These are phyloP conservation scores for Psophia crepitans DNA, from an alignment of 2,113 vertebrate genomes.

Conservation along the genomic window DNA sequence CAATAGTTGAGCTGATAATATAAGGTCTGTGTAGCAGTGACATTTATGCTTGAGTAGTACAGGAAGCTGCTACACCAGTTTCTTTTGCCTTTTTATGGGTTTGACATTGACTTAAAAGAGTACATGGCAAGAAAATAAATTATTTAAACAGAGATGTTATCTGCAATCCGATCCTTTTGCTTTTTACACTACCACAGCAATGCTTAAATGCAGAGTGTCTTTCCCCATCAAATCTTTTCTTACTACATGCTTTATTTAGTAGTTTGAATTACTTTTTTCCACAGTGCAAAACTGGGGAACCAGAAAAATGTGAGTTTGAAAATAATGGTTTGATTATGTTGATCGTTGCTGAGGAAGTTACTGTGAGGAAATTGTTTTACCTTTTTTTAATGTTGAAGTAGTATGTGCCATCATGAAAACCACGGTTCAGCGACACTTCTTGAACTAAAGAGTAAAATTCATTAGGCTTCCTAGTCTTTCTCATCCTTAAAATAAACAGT, in stretches of 20 bases:
- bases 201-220: background rate
- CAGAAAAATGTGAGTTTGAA: background rate
- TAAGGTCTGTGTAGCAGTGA: background rate
- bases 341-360: background rate
- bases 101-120: background rate
- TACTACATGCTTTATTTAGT: background rate
- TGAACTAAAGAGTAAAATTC: background rate
- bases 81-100: background rate
- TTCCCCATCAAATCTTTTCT: background rate
- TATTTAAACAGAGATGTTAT: background rate
- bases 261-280: background rate
- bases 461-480: background rate
- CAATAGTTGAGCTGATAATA: background rate
- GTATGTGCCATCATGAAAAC: background rate
- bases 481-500: background rate
- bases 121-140: background rate
- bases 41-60: background rate
- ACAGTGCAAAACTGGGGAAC: background rate
- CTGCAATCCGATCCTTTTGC: background rate
- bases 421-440: background rate
- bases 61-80: background rate
- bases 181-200: background rate
- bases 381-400: background rate
- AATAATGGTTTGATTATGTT: background rate
- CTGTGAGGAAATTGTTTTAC: background rate